Base-by-base conservation (phyloP, 2,888 invertebrate species). In the Cylindroiulus punctatus region DNA sequence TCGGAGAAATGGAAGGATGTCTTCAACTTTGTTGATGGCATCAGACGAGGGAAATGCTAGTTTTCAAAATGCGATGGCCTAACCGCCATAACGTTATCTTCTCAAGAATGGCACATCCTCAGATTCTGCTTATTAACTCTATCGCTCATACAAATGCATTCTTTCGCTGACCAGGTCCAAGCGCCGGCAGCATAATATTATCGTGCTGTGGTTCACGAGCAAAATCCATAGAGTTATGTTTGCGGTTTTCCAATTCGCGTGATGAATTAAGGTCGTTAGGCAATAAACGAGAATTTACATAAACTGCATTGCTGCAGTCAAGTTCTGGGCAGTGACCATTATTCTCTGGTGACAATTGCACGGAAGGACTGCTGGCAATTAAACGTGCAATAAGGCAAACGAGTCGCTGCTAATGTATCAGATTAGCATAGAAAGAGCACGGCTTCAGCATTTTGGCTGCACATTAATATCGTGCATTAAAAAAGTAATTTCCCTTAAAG, bases 331-430 rank as follows among this genome's bases (percentile, higher is more conserved):
- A 52, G 52, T 52, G 52, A n/a, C 52, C 52, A 52, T 52, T 52
- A 52, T 52, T 52, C n/a, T 52, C 52, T n/a, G 52, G 52, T 52
- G 52, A 52, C 52, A 52, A 52, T 52, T 52, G 52, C 52, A 52
- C 14, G 52, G 52, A 14, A 52, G 52, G n/a, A n/a, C 52, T 52
- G 52, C 52, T 52, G 52, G 52, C 52, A 52, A 52, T 52, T 52
- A 52, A 52, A 8, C 52, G 52, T 4, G 52, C 52, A 52, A 52
- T 52, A 52, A 52, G 52, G n/a, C 52, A 52, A 52, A 52, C n/a
- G n/a, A 52, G 52, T 4, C n/a, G n/a, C 52, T 52, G n/a, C n/a
- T 52, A 52, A 52, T 52, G 52, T n/a, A 52, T n/a, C 19, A 19
- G 52, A 52, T 52, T 52, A 52, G 52, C 52, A 52, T 52, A n/a